Conservation (phyloP, 2,113 vertebrate species). For the Chauna torquata region DNA sequence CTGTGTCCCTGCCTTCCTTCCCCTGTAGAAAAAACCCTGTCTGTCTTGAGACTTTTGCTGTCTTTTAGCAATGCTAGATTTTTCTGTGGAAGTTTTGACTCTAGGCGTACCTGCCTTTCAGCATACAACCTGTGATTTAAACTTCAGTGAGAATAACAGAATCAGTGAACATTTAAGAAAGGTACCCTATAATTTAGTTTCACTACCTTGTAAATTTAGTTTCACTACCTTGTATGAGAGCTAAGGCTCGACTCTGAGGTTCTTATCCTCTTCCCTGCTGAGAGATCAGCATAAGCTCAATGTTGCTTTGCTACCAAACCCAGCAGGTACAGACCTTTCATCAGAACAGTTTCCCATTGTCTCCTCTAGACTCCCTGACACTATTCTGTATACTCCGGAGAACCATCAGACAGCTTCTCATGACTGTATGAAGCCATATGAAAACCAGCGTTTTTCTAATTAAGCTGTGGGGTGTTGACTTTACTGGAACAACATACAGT, state of each 20-base stretch:
- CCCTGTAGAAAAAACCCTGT: accelerated
- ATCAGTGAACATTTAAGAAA: neutral
- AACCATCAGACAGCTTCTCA: neutral
- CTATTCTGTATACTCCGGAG: neutral
- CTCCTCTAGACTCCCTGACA: neutral
- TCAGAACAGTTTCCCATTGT: neutral
- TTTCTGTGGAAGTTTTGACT: neutral
- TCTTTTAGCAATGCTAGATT: neutral
- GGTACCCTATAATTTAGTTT: neutral
- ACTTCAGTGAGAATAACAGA: neutral
- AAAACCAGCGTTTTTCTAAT: neutral
- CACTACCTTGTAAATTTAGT: neutral
- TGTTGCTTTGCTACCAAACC: neutral
- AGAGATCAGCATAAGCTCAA: neutral
- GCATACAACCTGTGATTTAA: neutral
- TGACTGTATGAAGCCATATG: neutral
- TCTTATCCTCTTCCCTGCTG: neutral
- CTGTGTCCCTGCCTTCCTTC: neutral
- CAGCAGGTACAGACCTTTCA: neutral
- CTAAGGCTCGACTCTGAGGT: neutral
- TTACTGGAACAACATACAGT: neutral
- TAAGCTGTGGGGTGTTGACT: neutral
- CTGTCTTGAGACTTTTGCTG: neutral
- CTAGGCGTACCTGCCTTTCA: neutral
- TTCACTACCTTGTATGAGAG: neutral